A percentile compares a stretch with the other conserved stretches of the same genome.
Evolutionary conservation across 1,140 invertebrate species (phyloP).

Genomic region (Palaemon carinicauda): DNA sequence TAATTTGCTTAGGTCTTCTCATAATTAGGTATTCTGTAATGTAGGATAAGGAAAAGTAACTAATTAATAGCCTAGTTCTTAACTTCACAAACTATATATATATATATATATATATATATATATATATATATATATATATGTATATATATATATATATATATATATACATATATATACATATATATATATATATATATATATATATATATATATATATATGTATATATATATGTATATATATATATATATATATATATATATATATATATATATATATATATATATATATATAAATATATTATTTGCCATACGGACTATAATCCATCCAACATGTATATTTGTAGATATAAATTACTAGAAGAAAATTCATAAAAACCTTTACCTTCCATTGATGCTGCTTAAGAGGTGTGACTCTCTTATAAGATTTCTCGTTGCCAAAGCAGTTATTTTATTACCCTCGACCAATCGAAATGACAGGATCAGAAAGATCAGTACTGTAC

Average conservation of each 20-base stretch:
- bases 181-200: not conserved
- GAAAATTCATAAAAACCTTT: too few species aligned
- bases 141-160: constrained; percentile 24
- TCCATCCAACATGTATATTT: not conserved
- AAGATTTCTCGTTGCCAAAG: too few species aligned
- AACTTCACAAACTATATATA: not conserved
- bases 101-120: not conserved
- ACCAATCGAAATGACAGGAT: too few species aligned
- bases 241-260: constrained; percentile 21
- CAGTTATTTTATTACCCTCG: too few species aligned
- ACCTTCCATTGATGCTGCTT: too few species aligned
- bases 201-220: not conserved
- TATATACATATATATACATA: constrained; percentile 17
- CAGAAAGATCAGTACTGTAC: too few species aligned
- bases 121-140: not conserved
- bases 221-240: constrained; percentile 11
- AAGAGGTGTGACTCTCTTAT: too few species aligned
- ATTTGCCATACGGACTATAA: too few species aligned
- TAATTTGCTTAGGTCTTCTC: too few species aligned
- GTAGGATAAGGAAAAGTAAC: too few species aligned
- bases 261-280: constrained; percentile 22
- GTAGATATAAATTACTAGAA: not conserved
- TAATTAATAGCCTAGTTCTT: too few species aligned
- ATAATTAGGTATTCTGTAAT: too few species aligned
- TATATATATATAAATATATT: not conserved